Base-by-base conservation (phyloP, 2,113 vertebrate species). In the Anthoscopus minutus region DNA sequence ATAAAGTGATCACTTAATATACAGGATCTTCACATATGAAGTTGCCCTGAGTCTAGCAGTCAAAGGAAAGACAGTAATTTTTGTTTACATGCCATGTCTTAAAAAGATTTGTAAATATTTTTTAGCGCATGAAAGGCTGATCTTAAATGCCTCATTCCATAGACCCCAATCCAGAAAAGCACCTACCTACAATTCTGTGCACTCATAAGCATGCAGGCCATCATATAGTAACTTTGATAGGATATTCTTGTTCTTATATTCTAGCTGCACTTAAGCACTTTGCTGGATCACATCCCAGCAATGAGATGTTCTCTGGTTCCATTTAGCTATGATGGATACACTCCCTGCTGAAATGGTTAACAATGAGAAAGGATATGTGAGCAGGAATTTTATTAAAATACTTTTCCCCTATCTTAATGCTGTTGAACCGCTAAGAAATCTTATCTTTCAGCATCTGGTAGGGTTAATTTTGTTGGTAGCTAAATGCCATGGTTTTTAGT, bases 81-180 rank as follows among this genome's bases (percentile, higher is more conserved):
- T 86, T 89, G 37, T 94, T 90, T 90, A 64, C 93, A 92, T 89
- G 69, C 79, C 31, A 83, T 81, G 73, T 94, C 71, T 92, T 94
- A 83, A 96, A 97, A 93, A 95, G 47, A 94, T 93, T 76, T 92
- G 53, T 94, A 97, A 96, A 96, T 96, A 82, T 85, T 97, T 97
- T 97, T 96, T 95, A 86, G 73, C 87, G 81, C 58, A 54, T 74
- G 6, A 61, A 89, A 78, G n/a, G 37, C 14, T 81, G 67, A 76
- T 86, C 53, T 96, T 88, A 84, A 96, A 77, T 81, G 35, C 24
- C 50, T 82, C n/a, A 74, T 91, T 95, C 40, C 81, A 93, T 61
- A 93, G 50, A 88, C 12, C 11, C 15, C 88, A 76, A 83, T 70
- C 21, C 38, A 70, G 62, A 71, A 88, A 65, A 61, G 6, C 4